Evolutionary conservation across 2,113 vertebrate genomes (phyloP).

Genomic region (Cyanistes caeruleus): DNA sequence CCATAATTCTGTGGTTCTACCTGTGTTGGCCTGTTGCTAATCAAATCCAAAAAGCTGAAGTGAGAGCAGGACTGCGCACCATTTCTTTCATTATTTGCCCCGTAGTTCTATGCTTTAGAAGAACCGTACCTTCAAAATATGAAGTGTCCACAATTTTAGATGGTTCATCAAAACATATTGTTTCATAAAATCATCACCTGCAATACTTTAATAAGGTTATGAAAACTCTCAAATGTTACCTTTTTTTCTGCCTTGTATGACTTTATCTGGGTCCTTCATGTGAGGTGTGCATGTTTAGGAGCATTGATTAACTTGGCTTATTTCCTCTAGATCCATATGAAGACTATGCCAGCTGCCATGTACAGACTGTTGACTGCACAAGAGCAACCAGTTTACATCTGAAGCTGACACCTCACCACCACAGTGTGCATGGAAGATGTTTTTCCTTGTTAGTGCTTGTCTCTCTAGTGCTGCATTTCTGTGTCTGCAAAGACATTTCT

Average conservation of each 20-base stretch:
- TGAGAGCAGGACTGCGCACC: not conserved
- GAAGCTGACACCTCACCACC: conserved; percentile 10
- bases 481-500: conserved; percentile 70
- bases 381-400: conserved; percentile 97
- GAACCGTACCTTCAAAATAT: not conserved
- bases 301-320: not conserved
- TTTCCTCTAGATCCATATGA: conserved; percentile 92
- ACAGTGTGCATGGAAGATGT: conserved; percentile 73
- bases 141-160: not conserved
- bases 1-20: not conserved
- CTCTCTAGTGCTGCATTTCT: conserved; percentile 79
- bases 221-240: not conserved
- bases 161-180: not conserved
- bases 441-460: conserved; percentile 74
- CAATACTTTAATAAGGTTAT: not conserved
- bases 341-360: conserved; percentile 99
- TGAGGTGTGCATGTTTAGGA: not conserved
- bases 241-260: not conserved
- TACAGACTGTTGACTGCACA: conserved; percentile 96
- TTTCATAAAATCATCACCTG: not conserved
- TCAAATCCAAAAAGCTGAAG: not conserved
- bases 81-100: not conserved
- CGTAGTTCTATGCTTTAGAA: not conserved
- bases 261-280: not conserved
- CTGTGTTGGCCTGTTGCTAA: not conserved